phyloP scores from a whole-genome alignment of 2,888 invertebrate species.

The Metacarcinus magister region DNA sequence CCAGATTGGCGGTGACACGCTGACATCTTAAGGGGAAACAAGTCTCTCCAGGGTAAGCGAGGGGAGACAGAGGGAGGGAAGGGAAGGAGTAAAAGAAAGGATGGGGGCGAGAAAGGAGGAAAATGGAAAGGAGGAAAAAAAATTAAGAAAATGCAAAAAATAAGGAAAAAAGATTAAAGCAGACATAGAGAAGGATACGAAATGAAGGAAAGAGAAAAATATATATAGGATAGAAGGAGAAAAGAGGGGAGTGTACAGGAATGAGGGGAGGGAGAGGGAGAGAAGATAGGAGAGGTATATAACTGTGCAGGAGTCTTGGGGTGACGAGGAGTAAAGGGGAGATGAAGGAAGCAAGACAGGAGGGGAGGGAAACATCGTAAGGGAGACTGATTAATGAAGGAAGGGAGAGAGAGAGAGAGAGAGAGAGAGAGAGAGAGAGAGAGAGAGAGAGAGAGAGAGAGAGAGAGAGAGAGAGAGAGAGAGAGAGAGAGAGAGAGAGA shows the following conservation, averaged over 20 bases:
- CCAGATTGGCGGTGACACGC: constrained; percentile 68
- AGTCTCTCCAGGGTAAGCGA: constrained; percentile 66
- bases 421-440: constrained; percentile 26
- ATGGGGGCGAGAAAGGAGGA: background rate
- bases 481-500: background rate
- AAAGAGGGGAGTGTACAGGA: background rate
- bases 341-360: too few relatives aligned
- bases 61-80: constrained; percentile 38
- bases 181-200: background rate
- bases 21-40: constrained; percentile 75
- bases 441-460: constrained; percentile 12
- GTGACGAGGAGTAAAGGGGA: too few relatives aligned
- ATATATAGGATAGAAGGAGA: background rate
- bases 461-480: constrained; percentile 30
- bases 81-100: background rate
- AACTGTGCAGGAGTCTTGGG: too few relatives aligned
- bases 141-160: too few relatives aligned
- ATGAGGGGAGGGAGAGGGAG: background rate
- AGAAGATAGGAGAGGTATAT: background rate
- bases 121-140: too few relatives aligned
- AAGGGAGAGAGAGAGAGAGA: constrained; percentile 26
- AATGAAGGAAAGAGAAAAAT: background rate
- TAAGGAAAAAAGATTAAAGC: too few relatives aligned
- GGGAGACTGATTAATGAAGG: background rate
- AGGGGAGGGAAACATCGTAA: too few relatives aligned